These are phyloP conservation scores for Parotocinclus haroldoi DNA, from an alignment of 2,797 vertebrate genomes.

Conservation along the genomic window DNA sequence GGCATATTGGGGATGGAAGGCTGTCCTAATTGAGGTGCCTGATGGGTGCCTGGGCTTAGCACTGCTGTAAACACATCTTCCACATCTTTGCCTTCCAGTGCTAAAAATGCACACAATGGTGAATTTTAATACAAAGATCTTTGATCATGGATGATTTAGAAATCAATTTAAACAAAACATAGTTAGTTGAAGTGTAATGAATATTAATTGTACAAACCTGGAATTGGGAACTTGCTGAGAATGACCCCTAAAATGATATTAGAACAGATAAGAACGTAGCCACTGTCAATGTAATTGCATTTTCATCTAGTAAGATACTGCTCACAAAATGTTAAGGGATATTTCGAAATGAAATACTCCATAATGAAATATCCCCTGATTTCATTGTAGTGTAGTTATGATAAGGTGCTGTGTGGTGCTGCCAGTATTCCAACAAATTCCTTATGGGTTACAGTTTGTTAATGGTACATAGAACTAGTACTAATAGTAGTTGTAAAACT, in stretches of 20 bases:
- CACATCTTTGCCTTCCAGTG: slow-evolving; percentile 94
- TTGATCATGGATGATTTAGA: too few relatives aligned
- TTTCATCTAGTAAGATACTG: too few relatives aligned
- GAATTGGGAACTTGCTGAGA: slow-evolving; percentile 92
- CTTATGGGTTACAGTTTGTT: too few relatives aligned
- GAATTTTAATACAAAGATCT: not conserved
- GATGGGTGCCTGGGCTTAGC: slow-evolving; percentile 78
- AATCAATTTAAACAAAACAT: not conserved
- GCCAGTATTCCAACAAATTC: too few relatives aligned
- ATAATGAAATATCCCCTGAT: too few relatives aligned
- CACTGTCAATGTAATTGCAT: too few relatives aligned
- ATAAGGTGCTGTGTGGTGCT: too few relatives aligned
- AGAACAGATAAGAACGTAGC: not conserved
- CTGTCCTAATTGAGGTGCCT: slow-evolving; percentile 68
- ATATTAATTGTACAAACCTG: slow-evolving; percentile 72
- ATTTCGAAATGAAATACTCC: too few relatives aligned
- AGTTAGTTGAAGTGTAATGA: not conserved
- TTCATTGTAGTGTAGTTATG: too few relatives aligned
- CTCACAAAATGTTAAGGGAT: too few relatives aligned
- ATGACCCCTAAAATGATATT: slow-evolving; percentile 80
- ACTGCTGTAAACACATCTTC: slow-evolving; percentile 97
- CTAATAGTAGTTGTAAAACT: too few relatives aligned
- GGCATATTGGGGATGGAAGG: slow-evolving; percentile 57
- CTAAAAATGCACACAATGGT: slow-evolving; percentile 55
- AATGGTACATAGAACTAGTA: too few relatives aligned